Evolutionary conservation across 2,797 vertebrate species (phyloP), one percentile per base, ranked within the genome.

Genomic region (Sebastes variabilis): DNA sequence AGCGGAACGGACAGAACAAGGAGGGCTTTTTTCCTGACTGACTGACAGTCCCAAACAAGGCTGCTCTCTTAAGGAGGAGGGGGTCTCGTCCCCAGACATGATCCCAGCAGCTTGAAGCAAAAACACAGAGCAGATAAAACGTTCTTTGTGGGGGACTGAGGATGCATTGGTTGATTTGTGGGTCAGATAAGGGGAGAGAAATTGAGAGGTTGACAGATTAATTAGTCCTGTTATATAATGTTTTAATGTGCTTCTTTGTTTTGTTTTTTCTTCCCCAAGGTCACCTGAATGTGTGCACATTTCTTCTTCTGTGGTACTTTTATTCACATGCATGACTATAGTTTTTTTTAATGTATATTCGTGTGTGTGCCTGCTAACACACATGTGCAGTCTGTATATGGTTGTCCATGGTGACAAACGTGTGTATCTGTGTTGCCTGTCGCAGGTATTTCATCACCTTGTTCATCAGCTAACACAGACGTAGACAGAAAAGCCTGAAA

Each of bases 1-100:
- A 82, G 87, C 77, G 69, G 84, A 91, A 85, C n/a, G 58, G 79
- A 90, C 73, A 77, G 79, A 85, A 92, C 88, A 92, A 90, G 88
- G 78, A 85, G 76, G 7, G 79, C 80, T 85, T 90, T 80, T 91
- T 87, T 78, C 74, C 75, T 71, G 82, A 75, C 78, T 84, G 89
- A 90, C 76, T 77, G 84, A 79, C 85, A 62, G 89, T 69, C 80
- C 72, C 58, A 77, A 87, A 87, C 81, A 69, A 46, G 16, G 42
- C 14, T 42, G 38, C 42, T 46, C 42, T 46, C 42, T 52, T 52
- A 52, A 14, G 24, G 55, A 14, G 58, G 7, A 14, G 4, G 22
- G 36, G 34, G 72, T 86, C 80, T 77, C 3, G 36, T 85, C 84
- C 73, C 66, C 72, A 66, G 72, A 84, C 64, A 2, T 72, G 62